Conservation (phyloP, 2,888 invertebrate species). For the Chrysolina haemoptera region DNA sequence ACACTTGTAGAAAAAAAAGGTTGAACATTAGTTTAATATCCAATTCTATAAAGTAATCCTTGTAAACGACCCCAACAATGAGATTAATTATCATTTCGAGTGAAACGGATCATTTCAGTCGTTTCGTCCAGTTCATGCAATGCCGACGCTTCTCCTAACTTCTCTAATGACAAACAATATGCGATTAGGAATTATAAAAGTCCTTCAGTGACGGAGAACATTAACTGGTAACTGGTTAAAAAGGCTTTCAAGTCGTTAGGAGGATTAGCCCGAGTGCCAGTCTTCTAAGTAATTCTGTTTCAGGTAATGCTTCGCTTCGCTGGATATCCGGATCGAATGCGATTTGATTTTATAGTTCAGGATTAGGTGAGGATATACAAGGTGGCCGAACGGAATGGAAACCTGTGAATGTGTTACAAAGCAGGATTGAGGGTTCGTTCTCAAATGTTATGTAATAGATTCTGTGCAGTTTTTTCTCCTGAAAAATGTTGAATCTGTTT, state of each 20-base stretch:
- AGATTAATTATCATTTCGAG: no score
- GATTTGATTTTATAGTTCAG: constrained; percentile 10
- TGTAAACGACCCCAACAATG: no score
- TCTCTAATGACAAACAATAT: background rate
- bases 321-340: constrained; percentile 7
- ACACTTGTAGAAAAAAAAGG: no score
- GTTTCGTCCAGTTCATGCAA: background rate
- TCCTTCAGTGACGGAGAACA: constrained; percentile 14
- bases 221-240: constrained; percentile 30
- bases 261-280: constrained; percentile 33
- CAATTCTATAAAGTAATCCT: no score
- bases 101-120: no score
- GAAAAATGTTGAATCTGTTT: no score
- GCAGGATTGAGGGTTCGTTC: no score
- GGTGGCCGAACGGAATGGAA: background rate
- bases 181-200: constrained; percentile 13
- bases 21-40: no score
- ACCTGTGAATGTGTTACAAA: no score
- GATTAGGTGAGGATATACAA: background rate
- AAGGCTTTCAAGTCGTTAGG: constrained; percentile 38
- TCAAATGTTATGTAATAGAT: no score
- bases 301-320: constrained; percentile 34
- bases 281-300: constrained; percentile 34
- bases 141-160: background rate
- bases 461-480: no score